These are phyloP conservation scores for Synergus gifuensis DNA, from an alignment of 2,888 invertebrate genomes.

Conservation along the genomic window DNA sequence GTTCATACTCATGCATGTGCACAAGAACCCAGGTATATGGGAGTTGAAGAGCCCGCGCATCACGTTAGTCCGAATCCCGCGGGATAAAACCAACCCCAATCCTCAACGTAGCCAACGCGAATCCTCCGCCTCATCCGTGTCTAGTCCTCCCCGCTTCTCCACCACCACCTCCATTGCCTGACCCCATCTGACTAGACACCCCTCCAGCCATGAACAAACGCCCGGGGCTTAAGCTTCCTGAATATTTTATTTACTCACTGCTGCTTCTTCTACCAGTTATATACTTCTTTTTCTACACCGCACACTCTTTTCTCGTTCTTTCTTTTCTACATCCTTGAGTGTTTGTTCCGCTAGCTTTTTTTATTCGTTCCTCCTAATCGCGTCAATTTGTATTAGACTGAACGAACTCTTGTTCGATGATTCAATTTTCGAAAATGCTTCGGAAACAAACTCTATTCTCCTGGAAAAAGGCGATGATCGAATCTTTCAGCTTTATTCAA, in stretches of 20 bases:
- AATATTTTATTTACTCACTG: slow-evolving; percentile 73
- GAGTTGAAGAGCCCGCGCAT: slow-evolving; percentile 49
- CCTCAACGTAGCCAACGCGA: slow-evolving; percentile 47
- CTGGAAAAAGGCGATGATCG: not conserved
- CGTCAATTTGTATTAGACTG: slow-evolving; percentile 35
- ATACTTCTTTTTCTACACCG: slow-evolving; percentile 33
- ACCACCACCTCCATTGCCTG: slow-evolving; percentile 42
- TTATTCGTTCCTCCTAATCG: slow-evolving; percentile 20
- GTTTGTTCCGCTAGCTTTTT: slow-evolving; percentile 30
- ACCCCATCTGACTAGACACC: slow-evolving; percentile 60
- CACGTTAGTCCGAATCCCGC: slow-evolving; percentile 64
- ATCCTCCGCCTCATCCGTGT: slow-evolving; percentile 51
- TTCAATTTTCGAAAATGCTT: slow-evolving; percentile 28
- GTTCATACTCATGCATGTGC: slow-evolving; percentile 23
- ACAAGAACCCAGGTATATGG: slow-evolving; percentile 43
- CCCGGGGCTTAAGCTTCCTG: slow-evolving; percentile 64
- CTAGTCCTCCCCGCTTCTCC: slow-evolving; percentile 51
- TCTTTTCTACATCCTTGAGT: slow-evolving; percentile 33
- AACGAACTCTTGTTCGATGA: slow-evolving; percentile 28
- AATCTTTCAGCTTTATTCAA: not conserved
- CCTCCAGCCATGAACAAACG: slow-evolving; percentile 66
- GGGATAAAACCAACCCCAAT: slow-evolving; percentile 70
- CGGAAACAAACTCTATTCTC: not conserved
- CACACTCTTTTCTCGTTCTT: slow-evolving; percentile 3
- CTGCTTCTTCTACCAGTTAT: slow-evolving; percentile 45